Evolutionary conservation across 2,888 invertebrate species (phyloP).

Genomic region (Drosophila lutescens): DNA sequence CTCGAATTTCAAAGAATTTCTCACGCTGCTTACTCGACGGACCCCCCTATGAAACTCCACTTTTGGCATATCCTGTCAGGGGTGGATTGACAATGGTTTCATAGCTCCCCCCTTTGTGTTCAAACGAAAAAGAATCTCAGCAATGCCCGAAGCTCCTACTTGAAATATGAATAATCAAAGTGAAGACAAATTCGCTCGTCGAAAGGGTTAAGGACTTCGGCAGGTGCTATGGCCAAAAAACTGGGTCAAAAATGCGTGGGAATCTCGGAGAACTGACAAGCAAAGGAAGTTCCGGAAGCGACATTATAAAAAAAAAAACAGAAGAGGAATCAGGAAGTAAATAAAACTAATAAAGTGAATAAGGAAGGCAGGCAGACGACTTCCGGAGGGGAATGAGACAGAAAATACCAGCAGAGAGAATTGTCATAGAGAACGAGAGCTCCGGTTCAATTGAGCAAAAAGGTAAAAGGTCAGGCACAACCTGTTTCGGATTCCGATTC

Average conservation of each 20-base stretch:
- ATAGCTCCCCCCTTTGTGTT: slow-evolving; percentile 22
- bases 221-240: slow-evolving; percentile 49
- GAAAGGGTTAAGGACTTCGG: slow-evolving; percentile 60
- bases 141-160: slow-evolving; percentile 41
- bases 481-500: slow-evolving; percentile 60
- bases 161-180: slow-evolving; percentile 48
- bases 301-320: slow-evolving; percentile 23
- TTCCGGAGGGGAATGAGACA: slow-evolving; percentile 50
- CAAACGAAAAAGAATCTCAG: slow-evolving; percentile 48
- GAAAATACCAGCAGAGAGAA: slow-evolving; percentile 5
- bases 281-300: slow-evolving; percentile 48
- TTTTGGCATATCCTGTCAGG: slow-evolving; percentile 35
- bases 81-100: slow-evolving; percentile 51
- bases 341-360: slow-evolving; percentile 66
- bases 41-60: slow-evolving; percentile 20
- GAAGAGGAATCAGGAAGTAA: slow-evolving; percentile 65
- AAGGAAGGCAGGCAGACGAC: slow-evolving; percentile 62
- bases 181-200: slow-evolving; percentile 19
- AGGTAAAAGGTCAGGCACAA: slow-evolving; percentile 75
- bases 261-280: slow-evolving; percentile 4
- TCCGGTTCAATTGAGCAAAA: slow-evolving; percentile 51
- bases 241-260: slow-evolving; percentile 31
- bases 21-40: slow-evolving; percentile 71
- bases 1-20: slow-evolving; percentile 79
- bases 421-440: slow-evolving; percentile 13